Evolutionary conservation across 2,888 invertebrate species (phyloP).

Genomic region (Acleris literana): DNA sequence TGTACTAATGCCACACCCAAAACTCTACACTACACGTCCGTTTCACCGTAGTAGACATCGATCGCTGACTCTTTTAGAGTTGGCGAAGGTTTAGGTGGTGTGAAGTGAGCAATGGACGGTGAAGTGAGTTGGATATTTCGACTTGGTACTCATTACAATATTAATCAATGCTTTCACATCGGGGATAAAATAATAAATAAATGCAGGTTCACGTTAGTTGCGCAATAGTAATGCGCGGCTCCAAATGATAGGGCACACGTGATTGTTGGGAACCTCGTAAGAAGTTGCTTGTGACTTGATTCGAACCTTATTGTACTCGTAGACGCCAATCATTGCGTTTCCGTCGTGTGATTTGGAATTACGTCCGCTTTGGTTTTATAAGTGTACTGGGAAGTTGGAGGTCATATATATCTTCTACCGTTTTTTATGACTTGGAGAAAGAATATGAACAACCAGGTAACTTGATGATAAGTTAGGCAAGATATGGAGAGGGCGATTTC

Average conservation of each 20-base stretch:
- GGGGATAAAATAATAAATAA: constrained; percentile 51
- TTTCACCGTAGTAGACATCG: background rate
- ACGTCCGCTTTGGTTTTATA: too few species aligned
- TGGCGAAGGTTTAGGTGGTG: background rate
- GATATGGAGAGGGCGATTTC: too few species aligned
- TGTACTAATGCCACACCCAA: constrained; percentile 39
- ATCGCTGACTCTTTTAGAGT: constrained; percentile 9
- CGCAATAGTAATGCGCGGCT: constrained; percentile 61
- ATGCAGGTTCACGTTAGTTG: constrained; percentile 58
- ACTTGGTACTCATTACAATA: constrained; percentile 73
- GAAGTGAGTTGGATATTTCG: constrained; percentile 34
- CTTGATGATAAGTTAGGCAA: too few species aligned
- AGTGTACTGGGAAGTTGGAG: too few species aligned
- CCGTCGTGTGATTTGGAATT: too few species aligned
- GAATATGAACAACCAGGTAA: too few species aligned
- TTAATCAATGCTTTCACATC: constrained; percentile 75
- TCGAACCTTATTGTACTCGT: background rate
- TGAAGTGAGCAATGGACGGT: background rate
- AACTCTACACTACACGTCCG: constrained; percentile 8
- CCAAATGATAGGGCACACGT: constrained; percentile 52
- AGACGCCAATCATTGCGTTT: too few species aligned
- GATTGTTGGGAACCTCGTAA: constrained; percentile 21
- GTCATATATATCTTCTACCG: too few species aligned
- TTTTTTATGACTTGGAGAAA: too few species aligned
- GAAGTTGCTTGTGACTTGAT: background rate